Conservation (phyloP, 1,140 invertebrate genomes). For the Calliopsis andreniformis region DNA sequence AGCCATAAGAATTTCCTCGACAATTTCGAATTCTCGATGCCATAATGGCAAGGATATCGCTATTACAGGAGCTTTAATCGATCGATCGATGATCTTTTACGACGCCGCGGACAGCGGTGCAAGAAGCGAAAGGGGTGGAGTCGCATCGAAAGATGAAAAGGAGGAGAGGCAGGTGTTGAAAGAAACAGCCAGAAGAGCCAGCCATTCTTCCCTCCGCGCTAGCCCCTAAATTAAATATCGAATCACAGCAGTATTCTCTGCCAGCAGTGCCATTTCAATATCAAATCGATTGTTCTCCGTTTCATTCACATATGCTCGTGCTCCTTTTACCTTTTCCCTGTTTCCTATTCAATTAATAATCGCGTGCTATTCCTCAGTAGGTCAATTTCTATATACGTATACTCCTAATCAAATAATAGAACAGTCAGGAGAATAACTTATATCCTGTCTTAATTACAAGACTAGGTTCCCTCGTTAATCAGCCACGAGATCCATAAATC, state of each 20-base stretch:
- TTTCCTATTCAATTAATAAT: neutral
- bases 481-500: too few relatives aligned
- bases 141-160: neutral
- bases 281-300: neutral
- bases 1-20: neutral
- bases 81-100: conserved; percentile 34
- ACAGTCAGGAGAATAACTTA: too few relatives aligned
- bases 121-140: neutral
- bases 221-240: neutral
- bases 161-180: neutral
- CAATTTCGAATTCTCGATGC: conserved; percentile 38
- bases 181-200: neutral
- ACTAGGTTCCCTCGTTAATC: too few relatives aligned
- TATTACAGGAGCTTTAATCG: conserved; percentile 55
- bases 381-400: too few relatives aligned
- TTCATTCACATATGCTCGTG: neutral
- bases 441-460: too few relatives aligned
- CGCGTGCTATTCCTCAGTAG: too few relatives aligned
- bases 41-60: conserved; percentile 44
- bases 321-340: neutral
- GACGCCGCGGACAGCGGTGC: conserved; percentile 1
- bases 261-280: neutral
- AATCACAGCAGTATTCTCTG: neutral
- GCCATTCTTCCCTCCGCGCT: neutral
- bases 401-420: too few relatives aligned